Percentiles rank a stretch among this genome's conserved stretches.
Conservation (phyloP, 2,113 vertebrate genomes). For the Paradoxurus hermaphroditus region DNA sequence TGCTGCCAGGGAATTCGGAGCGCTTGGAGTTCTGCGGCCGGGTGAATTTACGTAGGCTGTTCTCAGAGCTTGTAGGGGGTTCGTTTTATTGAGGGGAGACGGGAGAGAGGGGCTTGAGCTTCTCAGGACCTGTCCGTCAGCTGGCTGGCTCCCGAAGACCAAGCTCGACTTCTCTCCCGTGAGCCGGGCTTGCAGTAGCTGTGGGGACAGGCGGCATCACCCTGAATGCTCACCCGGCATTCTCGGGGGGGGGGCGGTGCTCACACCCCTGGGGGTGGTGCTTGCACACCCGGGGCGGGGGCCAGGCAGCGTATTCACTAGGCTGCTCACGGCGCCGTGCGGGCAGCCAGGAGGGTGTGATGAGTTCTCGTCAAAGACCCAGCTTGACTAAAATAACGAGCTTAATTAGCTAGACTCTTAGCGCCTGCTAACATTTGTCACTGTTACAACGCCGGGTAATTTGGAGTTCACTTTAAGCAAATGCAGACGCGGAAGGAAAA, state of each 20-base stretch:
- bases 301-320: not conserved
- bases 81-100: rapidly evolving
- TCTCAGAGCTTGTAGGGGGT: not conserved
- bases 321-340: not conserved
- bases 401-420: too few species aligned
- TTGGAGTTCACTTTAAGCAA: not conserved
- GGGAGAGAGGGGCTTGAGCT: not conserved
- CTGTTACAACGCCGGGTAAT: not conserved
- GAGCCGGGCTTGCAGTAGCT: not conserved
- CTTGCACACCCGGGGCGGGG: too few species aligned
- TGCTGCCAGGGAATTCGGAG: not conserved
- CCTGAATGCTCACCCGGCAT: rapidly evolving
- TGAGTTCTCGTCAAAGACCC: not conserved
- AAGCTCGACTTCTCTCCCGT: rapidly evolving
- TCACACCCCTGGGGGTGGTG: rapidly evolving
- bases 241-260: too few species aligned
- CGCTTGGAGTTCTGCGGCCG: rapidly evolving
- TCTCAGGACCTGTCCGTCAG: too few species aligned
- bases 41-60: not conserved
- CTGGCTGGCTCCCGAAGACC: not conserved
- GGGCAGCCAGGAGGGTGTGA: rapidly evolving
- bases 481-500: not conserved
- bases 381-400: not conserved
- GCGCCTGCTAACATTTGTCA: not conserved
- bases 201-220: rapidly evolving